phyloP scores from a whole-genome alignment of 2,888 invertebrate genomes.

The Drymonia ruficornis region DNA sequence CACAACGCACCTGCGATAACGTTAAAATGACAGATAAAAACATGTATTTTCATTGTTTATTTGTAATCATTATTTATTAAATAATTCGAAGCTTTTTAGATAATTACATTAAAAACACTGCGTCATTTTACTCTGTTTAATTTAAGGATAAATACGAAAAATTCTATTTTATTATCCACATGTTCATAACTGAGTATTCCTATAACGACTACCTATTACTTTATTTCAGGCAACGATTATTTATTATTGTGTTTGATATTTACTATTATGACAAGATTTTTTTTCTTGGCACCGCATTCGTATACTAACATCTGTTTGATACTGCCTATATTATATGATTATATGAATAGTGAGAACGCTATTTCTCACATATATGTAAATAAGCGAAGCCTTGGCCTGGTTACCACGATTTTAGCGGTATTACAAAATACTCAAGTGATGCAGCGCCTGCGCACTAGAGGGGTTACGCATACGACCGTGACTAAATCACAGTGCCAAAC shows the following conservation, averaged over 20 bases:
- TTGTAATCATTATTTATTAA: not conserved
- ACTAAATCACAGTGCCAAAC: not conserved
- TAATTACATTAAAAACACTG: too few species aligned
- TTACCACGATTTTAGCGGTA: slow-evolving; percentile 83
- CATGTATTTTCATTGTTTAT: not conserved
- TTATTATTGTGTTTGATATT: not conserved
- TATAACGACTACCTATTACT: not conserved
- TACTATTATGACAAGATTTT: not conserved
- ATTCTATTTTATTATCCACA: too few species aligned
- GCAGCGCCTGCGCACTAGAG: slow-evolving; percentile 52
- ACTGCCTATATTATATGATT: slow-evolving; percentile 25
- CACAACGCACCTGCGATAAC: slow-evolving; percentile 25
- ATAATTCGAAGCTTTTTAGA: not conserved
- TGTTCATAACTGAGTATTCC: too few species aligned
- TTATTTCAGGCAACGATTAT: too few species aligned
- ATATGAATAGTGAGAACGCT: slow-evolving; percentile 59
- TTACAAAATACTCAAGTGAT: slow-evolving; percentile 78
- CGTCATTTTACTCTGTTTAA: too few species aligned
- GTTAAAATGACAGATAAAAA: not conserved
- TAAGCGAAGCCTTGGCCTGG: slow-evolving; percentile 79
- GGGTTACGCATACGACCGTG: slow-evolving; percentile 17
- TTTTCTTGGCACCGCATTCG: not conserved
- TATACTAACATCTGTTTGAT: slow-evolving; percentile 19
- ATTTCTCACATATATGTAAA: slow-evolving; percentile 83
- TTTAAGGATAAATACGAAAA: too few species aligned